These are phyloP conservation scores for Papilio aristodemus DNA, from an alignment of 1,140 invertebrate species.

Conservation along the genomic window DNA sequence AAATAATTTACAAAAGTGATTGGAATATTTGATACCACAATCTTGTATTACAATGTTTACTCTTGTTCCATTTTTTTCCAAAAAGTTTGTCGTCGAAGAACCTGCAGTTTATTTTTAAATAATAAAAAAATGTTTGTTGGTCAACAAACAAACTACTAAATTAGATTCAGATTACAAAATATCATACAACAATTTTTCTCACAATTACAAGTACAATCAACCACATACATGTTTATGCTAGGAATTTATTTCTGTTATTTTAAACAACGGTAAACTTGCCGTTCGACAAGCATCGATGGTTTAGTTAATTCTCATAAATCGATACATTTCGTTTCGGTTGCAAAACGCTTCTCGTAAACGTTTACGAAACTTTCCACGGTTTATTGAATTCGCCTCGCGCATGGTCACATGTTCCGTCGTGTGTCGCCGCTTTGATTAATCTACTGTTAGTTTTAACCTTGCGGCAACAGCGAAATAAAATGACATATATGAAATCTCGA, in stretches of 20 bases:
- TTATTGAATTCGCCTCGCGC: constrained; percentile 23
- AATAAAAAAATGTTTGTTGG: too few species aligned
- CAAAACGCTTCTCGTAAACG: constrained; percentile 30
- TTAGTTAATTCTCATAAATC: constrained; percentile 41
- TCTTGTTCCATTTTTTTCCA: too few species aligned
- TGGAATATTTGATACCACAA: too few species aligned
- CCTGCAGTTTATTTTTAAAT: too few species aligned
- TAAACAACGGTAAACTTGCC: constrained; percentile 18
- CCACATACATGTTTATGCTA: not conserved
- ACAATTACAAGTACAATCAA: not conserved
- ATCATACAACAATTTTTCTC: not conserved
- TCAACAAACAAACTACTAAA: too few species aligned
- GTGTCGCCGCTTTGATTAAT: not conserved
- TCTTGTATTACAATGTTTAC: too few species aligned
- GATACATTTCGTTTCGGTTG: constrained; percentile 43
- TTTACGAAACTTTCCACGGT: constrained; percentile 22
- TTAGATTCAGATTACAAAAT: too few species aligned
- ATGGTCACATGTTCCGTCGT: constrained; percentile 3
- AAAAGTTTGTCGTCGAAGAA: too few species aligned
- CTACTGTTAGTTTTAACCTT: not conserved
- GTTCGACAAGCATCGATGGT: constrained; percentile 32
- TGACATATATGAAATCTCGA: not conserved
- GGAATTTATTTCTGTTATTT: constrained; percentile 1
- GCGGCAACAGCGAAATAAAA: not conserved
- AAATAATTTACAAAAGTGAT: too few species aligned